Base-by-base conservation (phyloP, 2,888 invertebrate species). In the Pardosa pseudoannulata region DNA sequence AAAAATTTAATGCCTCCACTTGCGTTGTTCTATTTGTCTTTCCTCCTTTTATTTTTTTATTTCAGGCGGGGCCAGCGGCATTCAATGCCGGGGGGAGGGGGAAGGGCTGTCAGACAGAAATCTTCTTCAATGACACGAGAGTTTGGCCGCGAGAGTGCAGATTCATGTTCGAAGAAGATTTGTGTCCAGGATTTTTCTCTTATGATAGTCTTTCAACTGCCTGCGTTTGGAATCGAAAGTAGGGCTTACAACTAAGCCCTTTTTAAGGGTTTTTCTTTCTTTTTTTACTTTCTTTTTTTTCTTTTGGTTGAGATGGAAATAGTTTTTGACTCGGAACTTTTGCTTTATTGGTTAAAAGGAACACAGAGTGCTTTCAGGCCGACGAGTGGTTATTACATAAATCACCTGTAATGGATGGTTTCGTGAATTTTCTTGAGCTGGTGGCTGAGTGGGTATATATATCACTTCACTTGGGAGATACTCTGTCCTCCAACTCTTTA, bases 91-190 rank as follows among this genome's bases (percentile, higher is more conserved):
- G 56, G 27, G 74, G 36, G 39, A 31, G 32, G 36, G 11, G 3
- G 28, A 16, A 68, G 56, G 29, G n/a, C n/a, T 46, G 28, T 29
- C 28, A 71, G 56, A 11, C 39, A 68, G 71, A 76, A 76, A 76
- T 76, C 76, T 39, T 78, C 83, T 83, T 83, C 78, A 78, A 78
- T 83, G 78, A 83, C 78, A 83, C 2, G 72, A 39, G 27, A 70
- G 81, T 75, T 75, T 68, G 75, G 81, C 36, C 46, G 83, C 50
- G 83, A 72, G 83, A 83, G 83, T 83, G 83, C 78, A 83, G 83
- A 83, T 72, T 83, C 83, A 83, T 83, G 83, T 83, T 83, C 83
- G 39, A 19, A 27, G 72, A 73, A 83, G 83, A 83, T 83, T 83
- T 83, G 83, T 78, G 83, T 73, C 72, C 36, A 7, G 67, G 36